Base-by-base conservation (phyloP, 2,888 invertebrate genomes). In the Dolichomitus sp. region DNA sequence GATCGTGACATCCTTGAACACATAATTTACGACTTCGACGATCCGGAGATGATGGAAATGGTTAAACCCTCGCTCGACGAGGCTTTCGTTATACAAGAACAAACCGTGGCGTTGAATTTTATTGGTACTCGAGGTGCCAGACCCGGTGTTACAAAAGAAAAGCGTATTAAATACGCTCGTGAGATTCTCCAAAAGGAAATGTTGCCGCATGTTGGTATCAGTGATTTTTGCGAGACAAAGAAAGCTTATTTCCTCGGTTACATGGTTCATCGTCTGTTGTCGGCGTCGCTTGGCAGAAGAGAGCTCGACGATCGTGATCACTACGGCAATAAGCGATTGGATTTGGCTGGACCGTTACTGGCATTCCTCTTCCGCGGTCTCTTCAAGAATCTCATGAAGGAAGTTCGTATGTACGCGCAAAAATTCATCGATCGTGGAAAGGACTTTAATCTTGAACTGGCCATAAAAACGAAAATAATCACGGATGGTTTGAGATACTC, bases 11-110 rank as follows among this genome's bases (percentile, higher is more conserved):
- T 99, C 90, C 95, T 99, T 27, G 99, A 99, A 93, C 99, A 99
- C 91, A 99, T 99, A 84, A 99, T 99, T 90, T 99, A 99, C 93
- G 99, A 99, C 93, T 99, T 99, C 94, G 99, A 99, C 94, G 99
- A 99, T 94, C 99, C 99, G 7, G 99, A 99, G 95, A 99, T 99
- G 99, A 99, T 99, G 99, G 99, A 99, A 96, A 99, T 99, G 99
- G 99, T 99, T 0, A 99, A 99, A 93, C 99, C 99, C 0, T 99
- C 99, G 0, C 94, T 99, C 77, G 99, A 99, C 94, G 99, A 99
- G 94, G 99, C 99, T 57, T 99, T 99, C 94, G 99, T 99, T 0
- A 99, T 99, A 88, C 99, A 99, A 94, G 99, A 99, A 93, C 99
- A 99, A 94, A 99, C 98, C 94, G 99, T 99, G 4, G 99, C 99